Evolutionary conservation across 2,888 invertebrate genomes (phyloP), one percentile per base, ranked within the genome.

Genomic region (Diogma glabrata): DNA sequence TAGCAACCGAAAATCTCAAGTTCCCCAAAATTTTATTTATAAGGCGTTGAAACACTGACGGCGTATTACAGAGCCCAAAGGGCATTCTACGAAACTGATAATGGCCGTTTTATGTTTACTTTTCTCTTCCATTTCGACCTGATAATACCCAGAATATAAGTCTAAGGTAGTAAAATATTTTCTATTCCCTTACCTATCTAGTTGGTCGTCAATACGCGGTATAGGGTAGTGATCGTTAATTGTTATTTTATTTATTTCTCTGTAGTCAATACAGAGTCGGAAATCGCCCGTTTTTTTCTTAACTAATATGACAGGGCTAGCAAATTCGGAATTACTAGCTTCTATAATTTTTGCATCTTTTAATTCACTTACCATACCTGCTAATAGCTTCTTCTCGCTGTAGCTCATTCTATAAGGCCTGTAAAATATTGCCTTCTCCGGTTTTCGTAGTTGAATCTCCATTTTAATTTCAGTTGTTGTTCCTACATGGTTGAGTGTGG

Each of bases 11-110:
- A n/a, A n/a, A n/a, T n/a, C n/a, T n/a, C n/a, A n/a, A n/a, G 3
- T 50, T 47, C 3, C 57, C 57, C 3, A 58, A 33, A 8, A 60
- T 52, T 28, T 57, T 58, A 47, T 61, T 56, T 7, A 62, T 60
- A 4, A 57, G 14, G 3, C 57, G 47, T 33, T 60, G 59, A 24
- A 61, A 61, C 1, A 58, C 54, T 0, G 59, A 55, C 1, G 61
- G 58, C 0, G 58, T 58, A 24, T 56, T 60, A 1, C 57, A 54
- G 6, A 60, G 22, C 2, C 59, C 60, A 49, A 60, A 60, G 1
- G 58, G 58, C 58, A 61, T 59, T 3, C 59, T 52, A 6, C 57
- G 58, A 28, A 58, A 60, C 40, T 61, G 58, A 20, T 53, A 61
- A 24, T 59, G 59, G 51, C 54, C 3, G 57, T 59, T 12, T 52